A percentile compares a stretch with the other conserved stretches of the same genome.
These are phyloP conservation scores for Pocillopora meandrina DNA, from an alignment of 92 coral and sea anemone species.

Conservation along the genomic window DNA sequence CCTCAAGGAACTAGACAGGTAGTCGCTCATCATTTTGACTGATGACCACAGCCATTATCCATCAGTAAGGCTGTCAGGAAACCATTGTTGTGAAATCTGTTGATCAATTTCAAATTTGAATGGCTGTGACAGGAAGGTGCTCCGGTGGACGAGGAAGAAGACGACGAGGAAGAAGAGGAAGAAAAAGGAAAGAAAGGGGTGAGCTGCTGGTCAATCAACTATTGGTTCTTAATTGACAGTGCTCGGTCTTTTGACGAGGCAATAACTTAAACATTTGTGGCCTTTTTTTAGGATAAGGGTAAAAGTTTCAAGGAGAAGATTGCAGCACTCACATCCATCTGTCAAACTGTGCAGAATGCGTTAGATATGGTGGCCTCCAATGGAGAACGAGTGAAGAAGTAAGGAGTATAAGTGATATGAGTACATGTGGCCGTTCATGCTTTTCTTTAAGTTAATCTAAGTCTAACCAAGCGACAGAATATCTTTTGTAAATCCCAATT, in stretches of 20 bases:
- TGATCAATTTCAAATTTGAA: not conserved
- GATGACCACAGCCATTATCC: too few species aligned
- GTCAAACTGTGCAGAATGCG: slow-evolving; percentile 97
- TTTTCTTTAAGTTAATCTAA: not conserved
- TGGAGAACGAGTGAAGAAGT: slow-evolving; percentile 97
- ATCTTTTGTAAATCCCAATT: too few species aligned
- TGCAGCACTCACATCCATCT: slow-evolving; percentile 88
- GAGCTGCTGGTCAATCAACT: not conserved
- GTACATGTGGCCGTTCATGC: not conserved
- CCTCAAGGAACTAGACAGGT: too few species aligned
- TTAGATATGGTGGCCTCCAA: slow-evolving; percentile 90
- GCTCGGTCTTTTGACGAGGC: not conserved
- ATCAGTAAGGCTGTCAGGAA: too few species aligned
- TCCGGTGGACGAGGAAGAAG: slow-evolving; percentile 93
- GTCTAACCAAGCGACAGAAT: too few species aligned
- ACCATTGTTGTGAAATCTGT: too few species aligned
- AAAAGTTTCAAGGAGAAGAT: slow-evolving; percentile 97
- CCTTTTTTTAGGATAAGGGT: slow-evolving; percentile 82
- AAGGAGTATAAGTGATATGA: slow-evolving; percentile 7
- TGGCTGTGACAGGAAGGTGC: slow-evolving; percentile 82
- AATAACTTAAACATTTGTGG: not conserved
- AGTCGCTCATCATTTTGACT: too few species aligned
- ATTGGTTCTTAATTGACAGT: not conserved
- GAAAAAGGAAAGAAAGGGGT: slow-evolving; percentile 95
- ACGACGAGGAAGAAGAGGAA: slow-evolving; percentile 89